phyloP scores from a whole-genome alignment of 2,888 invertebrate species.

The Spisula solida region DNA sequence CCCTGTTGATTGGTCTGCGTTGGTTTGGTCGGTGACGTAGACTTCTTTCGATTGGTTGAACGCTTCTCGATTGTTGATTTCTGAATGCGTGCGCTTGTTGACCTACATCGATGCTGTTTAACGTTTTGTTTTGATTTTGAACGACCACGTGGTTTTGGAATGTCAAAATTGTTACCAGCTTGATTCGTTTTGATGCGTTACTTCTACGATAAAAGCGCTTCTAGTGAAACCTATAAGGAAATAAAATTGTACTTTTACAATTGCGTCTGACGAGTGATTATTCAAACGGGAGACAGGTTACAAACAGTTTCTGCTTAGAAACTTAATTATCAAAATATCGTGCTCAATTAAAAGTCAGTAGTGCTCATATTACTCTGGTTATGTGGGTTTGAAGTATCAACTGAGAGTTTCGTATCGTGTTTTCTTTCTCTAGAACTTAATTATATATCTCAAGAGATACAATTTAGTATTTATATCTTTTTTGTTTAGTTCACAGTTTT shows the following conservation, averaged over 20 bases:
- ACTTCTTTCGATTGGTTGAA: too few species aligned
- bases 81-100: too few species aligned
- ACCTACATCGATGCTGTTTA: too few species aligned
- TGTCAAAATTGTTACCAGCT: too few species aligned
- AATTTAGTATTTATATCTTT: background rate
- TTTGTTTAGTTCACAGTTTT: background rate
- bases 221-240: too few species aligned
- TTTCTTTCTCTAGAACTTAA: background rate
- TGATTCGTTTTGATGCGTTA: too few species aligned
- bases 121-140: too few species aligned
- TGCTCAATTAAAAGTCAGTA: background rate
- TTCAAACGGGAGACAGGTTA: background rate
- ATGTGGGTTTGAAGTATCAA: background rate
- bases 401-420: background rate
- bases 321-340: background rate
- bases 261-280: background rate
- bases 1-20: too few species aligned
- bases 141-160: too few species aligned
- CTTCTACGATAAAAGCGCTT: too few species aligned
- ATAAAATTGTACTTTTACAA: background rate
- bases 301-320: background rate
- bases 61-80: too few species aligned
- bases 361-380: background rate
- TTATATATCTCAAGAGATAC: constrained; percentile 1
- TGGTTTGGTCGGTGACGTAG: too few species aligned